Base-by-base conservation (phyloP, 2,113 vertebrate genomes). In the Ctenodactylus gundi region DNA sequence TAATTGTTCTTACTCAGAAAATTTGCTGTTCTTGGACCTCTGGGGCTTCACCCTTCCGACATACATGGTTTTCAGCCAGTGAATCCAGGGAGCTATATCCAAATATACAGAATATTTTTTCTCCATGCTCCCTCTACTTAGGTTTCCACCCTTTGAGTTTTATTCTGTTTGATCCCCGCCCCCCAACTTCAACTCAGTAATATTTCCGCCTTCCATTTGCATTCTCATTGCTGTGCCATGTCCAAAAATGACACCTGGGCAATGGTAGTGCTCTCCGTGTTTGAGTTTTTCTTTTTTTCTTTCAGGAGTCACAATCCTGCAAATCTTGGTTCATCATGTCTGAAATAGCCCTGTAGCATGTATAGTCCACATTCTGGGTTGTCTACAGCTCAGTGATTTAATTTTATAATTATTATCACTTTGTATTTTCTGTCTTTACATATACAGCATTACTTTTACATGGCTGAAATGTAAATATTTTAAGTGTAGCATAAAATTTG, bases 231-330 rank as follows among this genome's bases (percentile, higher is more conserved):
- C 39, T 77, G 6, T n/a, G 13, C 21, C n/a, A 23, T 25, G 41
- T 31, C 18, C 46, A 55, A 57, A 88, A 58, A 73, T 62, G 58
- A 75, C n/a, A 23, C 31, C 14, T 81, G 31, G 5, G 4, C 25
- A 25, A 34, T 62, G n/a, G 18, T 39, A 58, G 41, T 3, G 6
- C 11, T 57, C 7, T 51, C 4, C 18, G n/a, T n/a, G n/a, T n/a
- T n/a, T n/a, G n/a, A n/a, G n/a, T n/a, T n/a, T n/a, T 94, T 86
- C 25, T 34, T 94, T 82, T 90, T 49, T 83, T 44, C 58, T 31
- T 75, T 27, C 46, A 23, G 58, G 41, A 53, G 51, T 46, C 44
- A 80, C 29, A 65, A 1, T 20, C 23, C 15, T 31, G 27, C 44
- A 60, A 34, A 51, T 76, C 27, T 46, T 92, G 1, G 49, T 10